Base-by-base conservation (phyloP, 2,113 vertebrate species). In the Myrmophylax atrothorax region DNA sequence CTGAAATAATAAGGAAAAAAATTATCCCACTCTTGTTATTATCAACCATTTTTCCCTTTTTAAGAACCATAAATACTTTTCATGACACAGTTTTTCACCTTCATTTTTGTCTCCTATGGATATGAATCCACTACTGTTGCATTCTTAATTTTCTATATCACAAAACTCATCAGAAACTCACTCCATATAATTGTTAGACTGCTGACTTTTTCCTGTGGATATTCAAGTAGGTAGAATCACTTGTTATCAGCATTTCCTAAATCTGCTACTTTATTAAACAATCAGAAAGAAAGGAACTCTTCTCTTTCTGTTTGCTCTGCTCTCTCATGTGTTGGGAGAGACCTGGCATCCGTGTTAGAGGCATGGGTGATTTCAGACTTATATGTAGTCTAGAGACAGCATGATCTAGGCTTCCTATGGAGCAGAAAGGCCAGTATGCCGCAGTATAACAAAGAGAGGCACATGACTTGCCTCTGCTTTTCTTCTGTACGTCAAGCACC, bases 271-370 rank as follows among this genome's bases (percentile, higher is more conserved):
- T 74, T 67, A 50, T 70, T 62, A 42, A 53, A 58, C 5, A 58
- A 53, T 31, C 14, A 80, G 10, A 40, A 47, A 76, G 33, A 60
- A 64, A 15, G 15, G 8, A 77, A 25, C 31, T 44, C 14, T 52
- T 60, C 0, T 0, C 8, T 52, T 84, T 89, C 53, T 53, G 7
- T 17, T 56, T 35, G 46, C 1, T 2, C 10, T 78, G 11, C 4
- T 70, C 4, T 69, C 5, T 2, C 25, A 28, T 46, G 10, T 29
- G 16, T 4, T 44, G 7, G 35, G 19, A 74, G 60, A 56, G 10
- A 24, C 4, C 25, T 56, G 53, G 18, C 23, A 75, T 38, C 19
- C 10, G 1, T 13, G 7, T 18, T 38, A 26, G 13, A 42, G 59
- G 38, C 4, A 6, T 17, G 17, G 5, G 23, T 42, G 42, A 80